These are phyloP conservation scores for Hepsetus odoe DNA, from an alignment of 2,113 vertebrate genomes.

Conservation along the genomic window DNA sequence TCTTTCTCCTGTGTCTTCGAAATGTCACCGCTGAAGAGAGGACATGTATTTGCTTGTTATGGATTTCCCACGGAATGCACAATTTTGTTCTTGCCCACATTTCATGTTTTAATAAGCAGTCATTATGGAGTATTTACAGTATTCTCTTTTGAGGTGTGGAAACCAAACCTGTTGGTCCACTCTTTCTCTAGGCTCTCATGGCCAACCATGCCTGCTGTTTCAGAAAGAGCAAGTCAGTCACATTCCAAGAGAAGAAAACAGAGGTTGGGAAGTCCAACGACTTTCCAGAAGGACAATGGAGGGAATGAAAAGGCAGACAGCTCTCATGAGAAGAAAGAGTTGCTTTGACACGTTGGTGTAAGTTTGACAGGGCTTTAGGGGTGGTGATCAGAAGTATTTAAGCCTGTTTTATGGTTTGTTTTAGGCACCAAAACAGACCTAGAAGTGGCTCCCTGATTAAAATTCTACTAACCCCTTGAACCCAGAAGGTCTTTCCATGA, in stretches of 20 bases:
- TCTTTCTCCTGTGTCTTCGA: constrained; percentile 70
- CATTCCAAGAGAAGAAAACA: constrained; percentile 9
- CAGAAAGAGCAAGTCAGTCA: constrained; percentile 13
- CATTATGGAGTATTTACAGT: constrained; percentile 76
- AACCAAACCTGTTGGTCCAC: constrained; percentile 78
- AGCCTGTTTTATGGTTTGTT: neutral
- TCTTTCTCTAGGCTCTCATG: constrained; percentile 49
- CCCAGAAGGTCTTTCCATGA: too few species aligned
- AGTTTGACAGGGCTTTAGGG: neutral
- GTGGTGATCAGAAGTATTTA: neutral
- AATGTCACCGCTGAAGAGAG: constrained; percentile 68
- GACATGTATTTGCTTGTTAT: constrained; percentile 78
- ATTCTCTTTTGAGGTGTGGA: constrained; percentile 78
- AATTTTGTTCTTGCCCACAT: constrained; percentile 70
- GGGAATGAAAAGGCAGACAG: constrained; percentile 10
- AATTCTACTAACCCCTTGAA: too few species aligned
- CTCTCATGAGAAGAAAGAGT: constrained; percentile 16
- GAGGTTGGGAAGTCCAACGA: constrained; percentile 30
- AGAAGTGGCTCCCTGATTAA: too few species aligned
- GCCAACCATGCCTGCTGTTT: constrained; percentile 20
- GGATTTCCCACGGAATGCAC: constrained; percentile 78
- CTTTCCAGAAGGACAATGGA: constrained; percentile 28
- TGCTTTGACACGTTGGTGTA: constrained; percentile 8
- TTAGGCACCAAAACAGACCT: neutral
- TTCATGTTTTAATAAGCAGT: constrained; percentile 76